Evolutionary conservation across 2,888 invertebrate species (phyloP).

Genomic region (Diaphora mendica): DNA sequence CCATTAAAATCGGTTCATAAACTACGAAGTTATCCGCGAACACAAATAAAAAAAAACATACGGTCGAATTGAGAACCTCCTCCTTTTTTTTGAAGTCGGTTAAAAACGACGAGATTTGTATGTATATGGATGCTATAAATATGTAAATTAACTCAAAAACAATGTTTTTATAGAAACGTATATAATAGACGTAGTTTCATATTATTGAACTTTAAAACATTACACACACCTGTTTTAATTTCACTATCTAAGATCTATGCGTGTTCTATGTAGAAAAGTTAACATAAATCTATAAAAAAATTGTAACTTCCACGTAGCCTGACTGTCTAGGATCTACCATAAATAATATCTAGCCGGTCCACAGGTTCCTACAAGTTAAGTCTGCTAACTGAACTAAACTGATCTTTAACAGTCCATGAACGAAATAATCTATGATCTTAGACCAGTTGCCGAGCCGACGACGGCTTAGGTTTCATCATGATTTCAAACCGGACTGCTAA

Average conservation of each 20-base stretch:
- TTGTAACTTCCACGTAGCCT: no score
- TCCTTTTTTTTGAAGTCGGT: no score
- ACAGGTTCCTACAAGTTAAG: neutral
- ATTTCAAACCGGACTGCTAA: neutral
- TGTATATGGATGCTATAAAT: neutral
- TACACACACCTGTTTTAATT: neutral
- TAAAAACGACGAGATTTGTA: neutral
- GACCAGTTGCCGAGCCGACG: neutral
- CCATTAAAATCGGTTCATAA: no score
- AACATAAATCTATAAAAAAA: no score
- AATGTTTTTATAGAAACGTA: neutral
- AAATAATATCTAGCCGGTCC: neutral
- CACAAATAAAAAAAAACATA: no score
- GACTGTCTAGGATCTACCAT: no score
- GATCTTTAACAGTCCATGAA: neutral
- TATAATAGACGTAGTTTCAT: no score
- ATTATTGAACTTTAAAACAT: no score
- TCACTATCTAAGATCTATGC: neutral
- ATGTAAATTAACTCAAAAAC: neutral
- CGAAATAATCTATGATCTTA: neutral
- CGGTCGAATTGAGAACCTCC: no score
- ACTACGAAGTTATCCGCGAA: no score
- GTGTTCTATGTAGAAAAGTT: neutral
- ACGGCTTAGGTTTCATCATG: neutral
- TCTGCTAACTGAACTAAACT: neutral